Evolutionary conservation across 2,888 invertebrate genomes (phyloP), one percentile per base, ranked within the genome.

Genomic region (Leptinotarsa haldemani): DNA sequence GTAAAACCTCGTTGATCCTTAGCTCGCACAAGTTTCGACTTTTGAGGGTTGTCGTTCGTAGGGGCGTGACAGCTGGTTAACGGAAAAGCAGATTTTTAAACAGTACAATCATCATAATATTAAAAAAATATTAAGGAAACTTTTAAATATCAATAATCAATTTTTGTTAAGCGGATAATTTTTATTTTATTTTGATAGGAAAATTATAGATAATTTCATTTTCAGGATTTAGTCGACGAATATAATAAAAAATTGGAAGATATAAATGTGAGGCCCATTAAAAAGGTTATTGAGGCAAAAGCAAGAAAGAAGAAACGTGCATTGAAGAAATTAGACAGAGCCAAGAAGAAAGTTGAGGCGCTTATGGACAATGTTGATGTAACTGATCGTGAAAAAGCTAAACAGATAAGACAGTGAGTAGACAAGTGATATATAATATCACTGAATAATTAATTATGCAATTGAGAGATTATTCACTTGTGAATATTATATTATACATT

Each of bases 271-370:
- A 91, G 97, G 76, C 97, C 99, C 16, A 97, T 99, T 77, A 99
- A 99, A 89, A 99, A 99, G 88, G 95, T 99, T 0, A 92, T 97
- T 80, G 98, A 99, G 89, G 99, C 99, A 0, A 99, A 97, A 88
- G 97, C 97, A 0, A 93, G 99, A 71, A 99, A 99, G 91, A 97
- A 98, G 93, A 94, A 93, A 87, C 94, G 97, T 79, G 93, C 95
- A 77, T 86, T 95, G 74, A 94, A 92, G 84, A 94, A 94, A 85
- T 88, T 99, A 88, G 96, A 97, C 79, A 96, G 94, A 83, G 98
- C 97, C 0, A 95, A 97, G 89, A 99, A 99, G 89, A 97, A 96
- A 88, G 95, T 97, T 0, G 98, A 99, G 86, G 91, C 93, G n/a
- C 91, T 99, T 40, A 92, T 97, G 90, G 98, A 98, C 71, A 95